phyloP scores from a whole-genome alignment of 2,888 invertebrate genomes.

The Drosophila mayaguana region DNA sequence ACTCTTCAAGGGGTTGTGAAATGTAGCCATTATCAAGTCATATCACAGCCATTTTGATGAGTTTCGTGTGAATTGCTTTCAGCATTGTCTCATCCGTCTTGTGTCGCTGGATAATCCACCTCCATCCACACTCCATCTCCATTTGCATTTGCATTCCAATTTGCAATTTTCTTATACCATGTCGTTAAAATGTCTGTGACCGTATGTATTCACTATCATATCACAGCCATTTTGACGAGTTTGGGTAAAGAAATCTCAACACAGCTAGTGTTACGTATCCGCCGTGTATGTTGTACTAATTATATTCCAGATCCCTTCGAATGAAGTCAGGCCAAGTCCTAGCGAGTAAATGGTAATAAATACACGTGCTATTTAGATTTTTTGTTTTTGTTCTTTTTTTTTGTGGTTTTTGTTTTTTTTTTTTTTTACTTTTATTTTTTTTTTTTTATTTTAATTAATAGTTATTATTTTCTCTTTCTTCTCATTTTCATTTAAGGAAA shows the following conservation, averaged over 20 bases:
- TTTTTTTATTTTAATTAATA: constrained; percentile 70
- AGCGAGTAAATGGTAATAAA: constrained; percentile 22
- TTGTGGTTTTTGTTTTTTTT: constrained; percentile 61
- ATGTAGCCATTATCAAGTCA: constrained; percentile 80
- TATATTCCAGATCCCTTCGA: constrained; percentile 2
- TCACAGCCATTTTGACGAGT: constrained; percentile 86
- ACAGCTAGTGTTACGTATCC: background rate
- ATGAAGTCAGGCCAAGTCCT: background rate
- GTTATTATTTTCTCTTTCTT: constrained; percentile 65
- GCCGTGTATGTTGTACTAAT: background rate
- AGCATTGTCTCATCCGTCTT: background rate
- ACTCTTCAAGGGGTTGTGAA: constrained; percentile 85
- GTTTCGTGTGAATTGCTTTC: constrained; percentile 73
- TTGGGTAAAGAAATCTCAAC: constrained; percentile 84
- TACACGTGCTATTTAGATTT: constrained; percentile 63
- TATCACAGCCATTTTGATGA: constrained; percentile 86
- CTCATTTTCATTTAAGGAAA: constrained; percentile 75
- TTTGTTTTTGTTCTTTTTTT: constrained; percentile 60
- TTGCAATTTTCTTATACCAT: constrained; percentile 82
- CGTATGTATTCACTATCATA: constrained; percentile 82
- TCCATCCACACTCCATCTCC: background rate
- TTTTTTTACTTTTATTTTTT: constrained; percentile 67
- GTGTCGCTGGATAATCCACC: background rate
- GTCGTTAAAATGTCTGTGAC: constrained; percentile 85
- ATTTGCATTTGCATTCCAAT: background rate